phyloP scores from a whole-genome alignment of 2,888 invertebrate species.

The Phlogophora meticulosa region DNA sequence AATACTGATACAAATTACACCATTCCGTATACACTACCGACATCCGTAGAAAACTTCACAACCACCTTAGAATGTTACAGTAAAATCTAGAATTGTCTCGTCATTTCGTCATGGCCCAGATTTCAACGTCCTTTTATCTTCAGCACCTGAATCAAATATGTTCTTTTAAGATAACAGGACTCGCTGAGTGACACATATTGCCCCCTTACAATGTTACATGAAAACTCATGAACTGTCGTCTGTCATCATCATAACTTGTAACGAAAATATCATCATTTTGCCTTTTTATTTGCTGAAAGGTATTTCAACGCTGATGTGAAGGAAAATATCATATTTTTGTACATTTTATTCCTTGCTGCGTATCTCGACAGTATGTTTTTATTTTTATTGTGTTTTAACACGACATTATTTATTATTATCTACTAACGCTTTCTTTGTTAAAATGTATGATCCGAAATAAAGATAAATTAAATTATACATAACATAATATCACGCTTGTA shows the following conservation, averaged over 20 bases:
- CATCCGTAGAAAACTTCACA: too few species aligned
- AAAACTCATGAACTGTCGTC: slow-evolving; percentile 27
- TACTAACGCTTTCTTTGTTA: too few species aligned
- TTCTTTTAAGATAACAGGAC: slow-evolving; percentile 24
- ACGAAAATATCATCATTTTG: not conserved
- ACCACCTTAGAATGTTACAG: too few species aligned
- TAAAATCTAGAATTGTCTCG: slow-evolving; percentile 9
- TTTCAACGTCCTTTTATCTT: slow-evolving; percentile 2
- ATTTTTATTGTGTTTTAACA: too few species aligned
- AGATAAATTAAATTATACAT: too few species aligned
- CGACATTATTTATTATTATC: not conserved
- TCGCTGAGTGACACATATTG: slow-evolving; percentile 12
- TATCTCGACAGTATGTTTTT: slow-evolving; percentile 7
- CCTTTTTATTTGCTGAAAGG: slow-evolving; percentile 31
- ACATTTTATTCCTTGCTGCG: slow-evolving; percentile 5
- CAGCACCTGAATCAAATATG: slow-evolving; percentile 14
- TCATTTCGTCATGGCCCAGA: not conserved
- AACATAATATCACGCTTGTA: too few species aligned
- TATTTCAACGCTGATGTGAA: slow-evolving; percentile 30
- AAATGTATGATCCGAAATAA: too few species aligned
- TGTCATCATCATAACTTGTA: slow-evolving; percentile 30
- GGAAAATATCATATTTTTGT: slow-evolving; percentile 6
- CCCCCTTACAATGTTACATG: not conserved
- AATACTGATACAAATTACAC: too few species aligned
- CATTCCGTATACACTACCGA: too few species aligned